These are phyloP conservation scores for Martes martes DNA, from an alignment of 2,113 vertebrate genomes.

Conservation along the genomic window DNA sequence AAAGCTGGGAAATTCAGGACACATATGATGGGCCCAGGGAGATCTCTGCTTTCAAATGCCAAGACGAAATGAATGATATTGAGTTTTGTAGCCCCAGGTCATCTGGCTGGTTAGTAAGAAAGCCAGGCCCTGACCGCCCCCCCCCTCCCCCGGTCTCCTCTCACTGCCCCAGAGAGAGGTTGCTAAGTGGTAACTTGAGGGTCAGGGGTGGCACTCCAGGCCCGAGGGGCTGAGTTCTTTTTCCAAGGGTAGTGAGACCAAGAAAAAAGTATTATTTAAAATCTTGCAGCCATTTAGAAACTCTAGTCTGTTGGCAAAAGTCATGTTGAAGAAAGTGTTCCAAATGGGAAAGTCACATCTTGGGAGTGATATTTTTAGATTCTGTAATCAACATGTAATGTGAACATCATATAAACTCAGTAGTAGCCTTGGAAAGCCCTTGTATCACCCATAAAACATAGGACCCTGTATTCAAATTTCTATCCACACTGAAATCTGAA, in stretches of 20 bases:
- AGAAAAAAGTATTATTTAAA: neutral
- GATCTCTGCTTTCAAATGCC: slow-evolving; percentile 18
- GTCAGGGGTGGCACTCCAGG: neutral
- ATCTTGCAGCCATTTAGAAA: neutral
- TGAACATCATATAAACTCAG: slow-evolving; percentile 32
- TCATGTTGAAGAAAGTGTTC: slow-evolving; percentile 22
- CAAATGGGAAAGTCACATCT: neutral
- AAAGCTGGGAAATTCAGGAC: slow-evolving; percentile 8
- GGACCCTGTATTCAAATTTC: slow-evolving; percentile 17
- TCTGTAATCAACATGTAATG: slow-evolving; percentile 38
- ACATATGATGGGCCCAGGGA: neutral
- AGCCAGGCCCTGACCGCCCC: neutral
- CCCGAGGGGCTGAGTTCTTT: neutral
- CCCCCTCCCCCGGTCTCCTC: no score
- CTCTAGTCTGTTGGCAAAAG: slow-evolving; percentile 41
- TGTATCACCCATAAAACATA: neutral
- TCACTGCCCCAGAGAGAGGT: neutral
- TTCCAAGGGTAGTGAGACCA: neutral
- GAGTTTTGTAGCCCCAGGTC: neutral
- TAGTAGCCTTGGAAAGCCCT: slow-evolving; percentile 42
- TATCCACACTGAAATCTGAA: neutral
- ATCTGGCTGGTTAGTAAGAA: neutral
- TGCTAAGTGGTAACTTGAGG: neutral
- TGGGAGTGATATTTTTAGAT: slow-evolving; percentile 48
- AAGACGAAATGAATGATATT: neutral